phyloP scores from a whole-genome alignment of 1,140 invertebrate species.

The Drosophila pectinifera region DNA sequence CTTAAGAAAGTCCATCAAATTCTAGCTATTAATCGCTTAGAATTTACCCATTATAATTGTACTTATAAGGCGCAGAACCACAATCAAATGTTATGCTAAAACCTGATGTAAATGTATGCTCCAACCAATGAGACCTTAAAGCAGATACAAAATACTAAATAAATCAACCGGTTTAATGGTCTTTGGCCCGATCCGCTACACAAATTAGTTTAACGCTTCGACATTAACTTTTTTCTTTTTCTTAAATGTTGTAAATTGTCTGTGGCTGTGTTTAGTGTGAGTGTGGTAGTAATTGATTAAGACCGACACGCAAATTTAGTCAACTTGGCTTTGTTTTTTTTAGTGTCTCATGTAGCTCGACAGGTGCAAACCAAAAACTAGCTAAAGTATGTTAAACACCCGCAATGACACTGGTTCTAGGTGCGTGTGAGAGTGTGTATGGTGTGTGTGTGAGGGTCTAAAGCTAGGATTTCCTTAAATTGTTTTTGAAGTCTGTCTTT shows the following conservation, averaged over 20 bases:
- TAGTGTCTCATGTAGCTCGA: slow-evolving; percentile 35
- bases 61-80: slow-evolving; percentile 8
- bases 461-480: slow-evolving; percentile 23
- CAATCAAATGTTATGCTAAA: slow-evolving; percentile 22
- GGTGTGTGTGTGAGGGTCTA: slow-evolving; percentile 37
- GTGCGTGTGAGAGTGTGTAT: slow-evolving; percentile 28
- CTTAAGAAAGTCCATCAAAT: background rate
- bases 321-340: slow-evolving; percentile 53
- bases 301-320: slow-evolving; percentile 73
- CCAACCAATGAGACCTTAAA: slow-evolving; percentile 57
- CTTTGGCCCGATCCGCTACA: slow-evolving; percentile 56
- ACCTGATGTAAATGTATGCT: slow-evolving; percentile 43
- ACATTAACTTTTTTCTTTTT: slow-evolving; percentile 55
- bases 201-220: slow-evolving; percentile 72
- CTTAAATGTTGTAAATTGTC: slow-evolving; percentile 42
- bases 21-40: slow-evolving; percentile 7
- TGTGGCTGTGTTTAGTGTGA: slow-evolving; percentile 38
- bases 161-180: slow-evolving; percentile 66
- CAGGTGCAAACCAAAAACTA: slow-evolving; percentile 51
- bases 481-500: slow-evolving; percentile 84
- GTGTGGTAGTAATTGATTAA: slow-evolving; percentile 59
- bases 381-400: slow-evolving; percentile 61
- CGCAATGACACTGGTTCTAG: slow-evolving; percentile 57
- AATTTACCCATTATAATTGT: background rate
- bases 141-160: slow-evolving; percentile 27